Conservation (phyloP, 2,888 invertebrate species). For the Zygogramma bicolorata region DNA sequence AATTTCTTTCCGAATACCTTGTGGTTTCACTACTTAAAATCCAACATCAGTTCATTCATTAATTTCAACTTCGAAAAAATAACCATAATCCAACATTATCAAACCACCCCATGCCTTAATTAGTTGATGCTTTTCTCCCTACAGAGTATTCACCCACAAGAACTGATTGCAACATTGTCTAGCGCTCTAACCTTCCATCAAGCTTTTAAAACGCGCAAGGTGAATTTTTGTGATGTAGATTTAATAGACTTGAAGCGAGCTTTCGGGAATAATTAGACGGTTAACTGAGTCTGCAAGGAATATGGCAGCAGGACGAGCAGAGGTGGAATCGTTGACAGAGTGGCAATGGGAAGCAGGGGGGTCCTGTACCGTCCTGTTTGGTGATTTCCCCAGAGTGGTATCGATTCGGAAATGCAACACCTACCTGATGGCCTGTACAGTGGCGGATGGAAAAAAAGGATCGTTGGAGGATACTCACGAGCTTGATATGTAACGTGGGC, state of each 20-base stretch:
- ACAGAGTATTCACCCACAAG: neutral
- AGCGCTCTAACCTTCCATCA: constrained; percentile 25
- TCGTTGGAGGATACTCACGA: neutral
- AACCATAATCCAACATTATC: neutral
- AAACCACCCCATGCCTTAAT: neutral
- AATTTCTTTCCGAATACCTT: too few relatives aligned
- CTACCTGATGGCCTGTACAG: constrained; percentile 52
- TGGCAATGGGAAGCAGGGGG: constrained; percentile 50
- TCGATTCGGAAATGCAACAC: constrained; percentile 65
- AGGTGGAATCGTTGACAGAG: constrained; percentile 47
- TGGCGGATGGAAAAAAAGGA: constrained; percentile 30
- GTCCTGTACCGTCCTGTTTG: constrained; percentile 61
- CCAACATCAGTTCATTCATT: too few relatives aligned
- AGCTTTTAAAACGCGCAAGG: constrained; percentile 30
- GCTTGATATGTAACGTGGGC: too few relatives aligned
- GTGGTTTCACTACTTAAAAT: too few relatives aligned
- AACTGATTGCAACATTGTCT: constrained; percentile 6
- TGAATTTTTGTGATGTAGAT: constrained; percentile 50
- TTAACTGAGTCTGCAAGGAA: constrained; percentile 55
- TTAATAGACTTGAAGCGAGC: constrained; percentile 52
- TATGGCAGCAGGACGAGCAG: constrained; percentile 51
- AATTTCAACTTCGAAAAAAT: neutral
- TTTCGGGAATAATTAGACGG: constrained; percentile 57
- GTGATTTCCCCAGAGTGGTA: constrained; percentile 66
- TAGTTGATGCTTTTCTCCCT: neutral